Evolutionary conservation across 2,113 vertebrate species (phyloP).

Genomic region (Cranoglanis bouderius): DNA sequence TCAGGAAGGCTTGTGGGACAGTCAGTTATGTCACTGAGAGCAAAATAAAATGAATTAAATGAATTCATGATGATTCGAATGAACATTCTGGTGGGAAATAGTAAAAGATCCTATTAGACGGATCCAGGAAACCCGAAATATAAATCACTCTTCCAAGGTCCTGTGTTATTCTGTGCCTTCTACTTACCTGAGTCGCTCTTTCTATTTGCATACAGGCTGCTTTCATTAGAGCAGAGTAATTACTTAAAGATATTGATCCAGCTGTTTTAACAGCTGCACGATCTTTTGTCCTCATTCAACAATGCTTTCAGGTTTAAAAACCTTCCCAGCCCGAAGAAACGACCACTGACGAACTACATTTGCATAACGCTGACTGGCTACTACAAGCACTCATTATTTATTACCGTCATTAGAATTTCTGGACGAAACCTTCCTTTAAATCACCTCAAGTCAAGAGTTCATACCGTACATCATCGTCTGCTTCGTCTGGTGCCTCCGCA

Average conservation of each 20-base stretch:
- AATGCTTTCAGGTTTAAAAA: slow-evolving; percentile 17
- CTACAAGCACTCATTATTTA: neutral
- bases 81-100: neutral
- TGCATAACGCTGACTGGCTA: slow-evolving; percentile 5
- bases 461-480: slow-evolving; percentile 14
- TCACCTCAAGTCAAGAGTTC: neutral
- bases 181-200: neutral
- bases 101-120: neutral
- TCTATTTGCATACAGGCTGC: neutral
- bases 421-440: slow-evolving; percentile 17
- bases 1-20: neutral
- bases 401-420: neutral
- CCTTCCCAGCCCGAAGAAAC: neutral
- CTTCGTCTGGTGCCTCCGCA: neutral
- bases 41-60: neutral
- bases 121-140: neutral
- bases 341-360: slow-evolving; percentile 25
- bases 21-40: neutral
- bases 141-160: neutral
- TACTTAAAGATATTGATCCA: slow-evolving; percentile 46
- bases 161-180: neutral
- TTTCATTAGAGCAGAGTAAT: slow-evolving; percentile 28
- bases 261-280: slow-evolving; percentile 28
- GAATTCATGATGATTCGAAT: neutral
- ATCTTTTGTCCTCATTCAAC: neutral